Evolutionary conservation across 2,113 vertebrate species (phyloP), one percentile per base, ranked within the genome.

Genomic region (Archocentrus centrarchus): DNA sequence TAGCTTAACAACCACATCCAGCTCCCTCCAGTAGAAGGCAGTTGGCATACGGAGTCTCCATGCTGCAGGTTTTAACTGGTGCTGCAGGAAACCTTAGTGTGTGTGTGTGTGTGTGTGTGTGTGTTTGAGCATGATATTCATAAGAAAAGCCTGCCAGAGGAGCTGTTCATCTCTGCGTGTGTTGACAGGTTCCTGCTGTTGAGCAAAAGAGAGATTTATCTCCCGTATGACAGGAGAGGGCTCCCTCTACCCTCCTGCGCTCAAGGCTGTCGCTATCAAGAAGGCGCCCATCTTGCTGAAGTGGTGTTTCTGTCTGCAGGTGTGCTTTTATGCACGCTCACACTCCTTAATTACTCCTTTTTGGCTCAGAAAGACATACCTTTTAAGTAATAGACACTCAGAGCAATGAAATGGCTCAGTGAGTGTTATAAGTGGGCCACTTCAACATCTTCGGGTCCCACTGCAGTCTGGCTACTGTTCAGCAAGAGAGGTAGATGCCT

Each of bases 181-280:
- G 93, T 78, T 86, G 89, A 93, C 93, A 92, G 83, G 91, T 84
- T 85, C 76, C 82, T 7, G 47, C 89, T 81, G 80, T 78, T 2
- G 32, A 75, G 59, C 58, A 53, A 80, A 75, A 77, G 50, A 90
- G 59, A 80, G 76, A 63, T 88, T 81, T 63, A 61, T 85, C 86
- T 89, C 73, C 59, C 7, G 14, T 62, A 27, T 88, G 89, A 90
- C 86, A 88, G 77, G 60, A 84, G 70, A 75, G 83, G 55, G 77
- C 87, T 86, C 86, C 80, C 76, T 84, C 81, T 47, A 14, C 85
- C 75, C 86, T 79, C 83, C 47, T 39, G 20, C 18, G 60, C 77
- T 79, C 39, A 18, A 3, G 20, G 83, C 84, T 62, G 73, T 83
- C 57, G 41, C 70, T 77, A 2, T 84, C 81, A 86, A 76, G 66